Evolutionary conservation across 1,140 invertebrate genomes (phyloP).

Genomic region (Brachionus angularis): DNA sequence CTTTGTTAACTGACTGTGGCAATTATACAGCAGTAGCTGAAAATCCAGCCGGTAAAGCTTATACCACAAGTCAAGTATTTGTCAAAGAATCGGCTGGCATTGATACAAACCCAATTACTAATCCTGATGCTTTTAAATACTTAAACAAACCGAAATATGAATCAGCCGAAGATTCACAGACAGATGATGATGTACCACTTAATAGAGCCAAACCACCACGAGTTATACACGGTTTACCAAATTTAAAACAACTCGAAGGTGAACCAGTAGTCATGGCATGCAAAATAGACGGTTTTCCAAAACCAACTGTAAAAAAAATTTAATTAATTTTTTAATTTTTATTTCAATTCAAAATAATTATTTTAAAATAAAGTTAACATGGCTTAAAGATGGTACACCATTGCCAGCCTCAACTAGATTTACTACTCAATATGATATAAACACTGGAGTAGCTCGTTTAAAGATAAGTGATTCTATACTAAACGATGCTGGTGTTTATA

Average conservation of each 20-base stretch:
- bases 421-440: constrained; percentile 32
- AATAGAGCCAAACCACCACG: constrained; percentile 30
- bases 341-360: not conserved
- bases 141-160: constrained; percentile 27
- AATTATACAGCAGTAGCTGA: constrained; percentile 33
- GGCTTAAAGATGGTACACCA: constrained; percentile 39
- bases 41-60: constrained; percentile 33
- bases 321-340: constrained; percentile 63
- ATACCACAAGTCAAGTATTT: constrained; percentile 25
- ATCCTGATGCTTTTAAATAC: constrained; percentile 38
- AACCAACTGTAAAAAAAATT: constrained; percentile 63
- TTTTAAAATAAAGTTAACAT: constrained; percentile 56
- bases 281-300: constrained; percentile 70
- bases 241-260: constrained; percentile 59
- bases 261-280: constrained; percentile 71
- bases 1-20: not conserved
- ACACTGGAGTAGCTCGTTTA: constrained; percentile 56
- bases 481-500: constrained; percentile 80
- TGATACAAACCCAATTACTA: constrained; percentile 4
- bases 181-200: constrained; percentile 30
- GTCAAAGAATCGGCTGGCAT: constrained; percentile 27
- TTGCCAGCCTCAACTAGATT: constrained; percentile 13
- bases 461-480: constrained; percentile 74
- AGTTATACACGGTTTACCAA: constrained; percentile 18
- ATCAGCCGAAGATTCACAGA: constrained; percentile 38